Evolutionary conservation across 2,888 invertebrate genomes (phyloP), one percentile per base, ranked within the genome.

Genomic region (Plagodis pulveraria): DNA sequence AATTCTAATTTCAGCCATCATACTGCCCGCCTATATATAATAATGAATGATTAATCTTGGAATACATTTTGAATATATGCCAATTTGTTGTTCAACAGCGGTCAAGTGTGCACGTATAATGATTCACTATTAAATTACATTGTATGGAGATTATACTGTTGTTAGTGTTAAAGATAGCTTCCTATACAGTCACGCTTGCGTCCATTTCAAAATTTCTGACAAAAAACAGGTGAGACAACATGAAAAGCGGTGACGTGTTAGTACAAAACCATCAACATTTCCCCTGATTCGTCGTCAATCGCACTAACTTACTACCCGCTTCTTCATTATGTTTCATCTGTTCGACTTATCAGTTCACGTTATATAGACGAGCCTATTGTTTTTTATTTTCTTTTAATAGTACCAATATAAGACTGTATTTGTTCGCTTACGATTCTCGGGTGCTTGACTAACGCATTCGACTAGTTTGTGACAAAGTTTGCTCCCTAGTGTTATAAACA

Each of bases 111-210:
- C 70, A 62, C 64, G 49, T 42, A 59, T 34, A 35, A 65, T 41
- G 58, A 58, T 58, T 67, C 65, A 62, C 61, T 65, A 72, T 70
- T 8, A 73, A 62, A 64, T 65, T 69, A 69, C 65, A 55, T 40
- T 61, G 66, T 79, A 77, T 71, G 63, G 73, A 76, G 79, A 76
- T 80, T 78, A 80, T 69, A 77, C 67, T 80, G 76, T 80, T 83
- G 73, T 78, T 81, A 81, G 78, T 76, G 74, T 73, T 75, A 73
- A 70, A 71, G 64, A 72, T 80, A 80, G 74, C 70, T 70, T 75
- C 72, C 73, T 76, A 76, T 67, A 67, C 66, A 66, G 72, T 72
- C 83, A 81, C 78, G 87, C 87, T 87, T 87, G 76, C 86, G 85
- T 89, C 83, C 86, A 81, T 74, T 36, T 36, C 40, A 8, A 40